Evolutionary conservation across 1,140 invertebrate genomes (phyloP), one percentile per base, ranked within the genome.

Genomic region (Stegodyphus dumicola): DNA sequence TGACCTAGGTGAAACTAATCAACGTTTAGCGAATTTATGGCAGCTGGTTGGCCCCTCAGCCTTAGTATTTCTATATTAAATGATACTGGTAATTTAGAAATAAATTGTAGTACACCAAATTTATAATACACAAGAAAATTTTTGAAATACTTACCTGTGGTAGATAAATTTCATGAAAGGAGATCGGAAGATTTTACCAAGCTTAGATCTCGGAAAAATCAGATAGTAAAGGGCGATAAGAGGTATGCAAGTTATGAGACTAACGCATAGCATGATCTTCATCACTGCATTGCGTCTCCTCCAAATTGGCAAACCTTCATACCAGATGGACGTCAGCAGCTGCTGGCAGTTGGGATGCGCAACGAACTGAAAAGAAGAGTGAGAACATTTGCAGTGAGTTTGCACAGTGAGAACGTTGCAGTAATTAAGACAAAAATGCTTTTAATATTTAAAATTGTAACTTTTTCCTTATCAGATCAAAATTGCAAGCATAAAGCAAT

Each of bases 151-250:
- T 78, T 76, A 90, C 89, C 92, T 92, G 89, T 93, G 92, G 85
- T 92, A 92, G 13, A 93, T 89, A 88, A 93, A 93, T 88, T 93
- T 93, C 91, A 93, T 92, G 88, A 93, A 93, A 0, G 92, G 92
- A 86, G 91, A 92, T 18, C 92, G 88, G 6, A 92, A 88, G 17
- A 93, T 89, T 70, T 90, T 89, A 9, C 92, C 92, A 33, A 93
- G 88, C 87, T 89, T 89, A 33, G 91, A 91, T 17, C 90, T 88
- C 4, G 92, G 92, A 86, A 91, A 91, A 51, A 92, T 89, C 69
- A 92, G 89, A 87, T 93, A 93, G 86, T 91, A 90, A 0, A 92
- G 70, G 0, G 92, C 90, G 86, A 92, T 91, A 66, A 93, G 86
- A 5, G 92, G 92, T 87, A 92, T 90, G 48, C 87, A 88, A 15